Conservation (phyloP, 2,888 invertebrate species). For the Drosophila macrospina region DNA sequence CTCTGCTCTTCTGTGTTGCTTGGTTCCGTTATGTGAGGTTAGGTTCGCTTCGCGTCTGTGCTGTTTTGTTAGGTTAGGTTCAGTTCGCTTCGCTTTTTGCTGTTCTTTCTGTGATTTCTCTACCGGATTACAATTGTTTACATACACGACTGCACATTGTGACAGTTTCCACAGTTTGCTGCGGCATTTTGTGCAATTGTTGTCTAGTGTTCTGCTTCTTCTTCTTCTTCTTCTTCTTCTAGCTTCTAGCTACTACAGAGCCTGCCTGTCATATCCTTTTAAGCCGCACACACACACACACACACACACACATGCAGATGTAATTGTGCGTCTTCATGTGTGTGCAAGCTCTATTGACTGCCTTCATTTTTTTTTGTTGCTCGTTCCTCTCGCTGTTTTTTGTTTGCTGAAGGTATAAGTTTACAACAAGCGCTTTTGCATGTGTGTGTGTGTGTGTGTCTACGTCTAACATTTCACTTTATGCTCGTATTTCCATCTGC, state of each 20-base stretch:
- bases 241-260: neutral
- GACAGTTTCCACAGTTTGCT: constrained; percentile 67
- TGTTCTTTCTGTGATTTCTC: constrained; percentile 71
- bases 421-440: constrained; percentile 56
- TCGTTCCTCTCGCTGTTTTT: neutral
- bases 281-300: constrained; percentile 35
- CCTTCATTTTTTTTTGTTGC: constrained; percentile 36
- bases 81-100: constrained; percentile 34
- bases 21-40: constrained; percentile 12
- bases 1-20: constrained; percentile 1
- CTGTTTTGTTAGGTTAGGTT: constrained; percentile 38
- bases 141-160: constrained; percentile 79
- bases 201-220: constrained; percentile 6
- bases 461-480: constrained; percentile 74
- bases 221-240: constrained; percentile 10
- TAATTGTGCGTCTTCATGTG: constrained; percentile 52
- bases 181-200: constrained; percentile 61
- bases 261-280: constrained; percentile 59
- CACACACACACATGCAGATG: constrained; percentile 38
- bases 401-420: constrained; percentile 75
- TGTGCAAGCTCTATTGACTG: constrained; percentile 52
- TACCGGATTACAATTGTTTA: constrained; percentile 80
- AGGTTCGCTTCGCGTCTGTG: neutral
- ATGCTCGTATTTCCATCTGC: constrained; percentile 41
- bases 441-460: constrained; percentile 50